Percentiles rank a stretch among this genome's conserved stretches.
phyloP scores from a whole-genome alignment of 1,140 invertebrate species.

The Drosophila elegans region DNA sequence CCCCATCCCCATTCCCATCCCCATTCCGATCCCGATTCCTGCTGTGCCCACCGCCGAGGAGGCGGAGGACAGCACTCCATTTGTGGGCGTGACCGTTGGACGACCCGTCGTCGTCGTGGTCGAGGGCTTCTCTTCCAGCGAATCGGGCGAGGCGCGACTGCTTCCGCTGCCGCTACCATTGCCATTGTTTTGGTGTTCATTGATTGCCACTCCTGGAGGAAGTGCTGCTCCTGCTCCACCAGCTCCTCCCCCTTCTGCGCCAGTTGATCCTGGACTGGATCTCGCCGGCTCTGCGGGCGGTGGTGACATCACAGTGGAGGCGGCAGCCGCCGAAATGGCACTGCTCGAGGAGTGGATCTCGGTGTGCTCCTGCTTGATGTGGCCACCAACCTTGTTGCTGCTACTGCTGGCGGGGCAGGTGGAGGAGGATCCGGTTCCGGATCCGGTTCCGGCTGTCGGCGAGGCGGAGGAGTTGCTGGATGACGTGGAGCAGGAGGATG shows the following conservation, averaged over 20 bases:
- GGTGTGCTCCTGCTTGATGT: conserved; percentile 71
- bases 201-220: conserved; percentile 30
- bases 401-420: conserved; percentile 48
- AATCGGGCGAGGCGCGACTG: conserved; percentile 81
- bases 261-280: neutral
- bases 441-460: conserved; percentile 4
- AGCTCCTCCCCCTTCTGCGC: conserved; percentile 4
- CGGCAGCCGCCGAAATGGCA: conserved; percentile 63
- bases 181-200: conserved; percentile 77
- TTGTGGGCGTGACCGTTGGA: conserved; percentile 46
- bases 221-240: conserved; percentile 1
- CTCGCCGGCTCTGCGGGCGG: conserved; percentile 70
- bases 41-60: neutral
- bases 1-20: conserved; percentile 1
- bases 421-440: conserved; percentile 19
- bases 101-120: conserved; percentile 62
- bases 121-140: conserved; percentile 77
- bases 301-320: conserved; percentile 82
- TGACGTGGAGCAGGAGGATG: conserved; percentile 16
- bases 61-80: conserved; percentile 55
- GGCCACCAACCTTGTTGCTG: conserved; percentile 31
- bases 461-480: conserved; percentile 30
- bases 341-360: conserved; percentile 80
- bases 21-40: neutral
- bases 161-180: conserved; percentile 65